Conservation (phyloP, 2,888 invertebrate species). For the Pheosia gnoma region DNA sequence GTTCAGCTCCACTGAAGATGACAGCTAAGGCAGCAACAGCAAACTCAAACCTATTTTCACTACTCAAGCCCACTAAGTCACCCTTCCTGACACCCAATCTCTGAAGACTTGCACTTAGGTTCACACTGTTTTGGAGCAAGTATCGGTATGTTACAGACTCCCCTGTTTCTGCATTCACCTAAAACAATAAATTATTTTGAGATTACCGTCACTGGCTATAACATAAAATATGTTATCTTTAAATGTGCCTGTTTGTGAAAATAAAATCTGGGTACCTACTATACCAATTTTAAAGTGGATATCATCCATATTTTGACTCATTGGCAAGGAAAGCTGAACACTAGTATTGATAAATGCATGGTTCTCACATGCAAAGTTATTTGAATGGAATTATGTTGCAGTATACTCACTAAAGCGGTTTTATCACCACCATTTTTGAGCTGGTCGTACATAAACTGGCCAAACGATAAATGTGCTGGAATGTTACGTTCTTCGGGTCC, state of each 20-base stretch:
- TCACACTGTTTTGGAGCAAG: constrained; percentile 83
- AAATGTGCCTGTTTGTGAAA: too few species aligned
- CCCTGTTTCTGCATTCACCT: constrained; percentile 86
- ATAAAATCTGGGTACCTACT: too few species aligned
- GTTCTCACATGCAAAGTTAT: too few species aligned
- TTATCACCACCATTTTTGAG: constrained; percentile 78
- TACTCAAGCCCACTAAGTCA: constrained; percentile 85
- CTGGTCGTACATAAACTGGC: constrained; percentile 81
- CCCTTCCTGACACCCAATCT: constrained; percentile 80
- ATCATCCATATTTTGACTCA: too few species aligned
- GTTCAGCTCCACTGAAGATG: constrained; percentile 83
- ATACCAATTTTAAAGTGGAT: too few species aligned
- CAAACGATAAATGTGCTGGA: constrained; percentile 79
- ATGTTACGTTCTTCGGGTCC: constrained; percentile 72
- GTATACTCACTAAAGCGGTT: constrained; percentile 73
- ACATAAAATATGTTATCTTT: too few species aligned
- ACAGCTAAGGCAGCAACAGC: constrained; percentile 81
- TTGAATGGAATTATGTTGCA: too few species aligned
- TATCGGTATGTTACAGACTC: constrained; percentile 79
- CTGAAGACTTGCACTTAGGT: constrained; percentile 81
- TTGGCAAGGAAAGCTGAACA: too few species aligned
- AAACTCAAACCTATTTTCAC: constrained; percentile 87
- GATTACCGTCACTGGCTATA: too few species aligned
- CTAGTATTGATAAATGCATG: too few species aligned
- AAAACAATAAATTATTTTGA: constrained; percentile 21